Conservation (phyloP, 2,888 invertebrate species). For the Ichneumoninae sp. region DNA sequence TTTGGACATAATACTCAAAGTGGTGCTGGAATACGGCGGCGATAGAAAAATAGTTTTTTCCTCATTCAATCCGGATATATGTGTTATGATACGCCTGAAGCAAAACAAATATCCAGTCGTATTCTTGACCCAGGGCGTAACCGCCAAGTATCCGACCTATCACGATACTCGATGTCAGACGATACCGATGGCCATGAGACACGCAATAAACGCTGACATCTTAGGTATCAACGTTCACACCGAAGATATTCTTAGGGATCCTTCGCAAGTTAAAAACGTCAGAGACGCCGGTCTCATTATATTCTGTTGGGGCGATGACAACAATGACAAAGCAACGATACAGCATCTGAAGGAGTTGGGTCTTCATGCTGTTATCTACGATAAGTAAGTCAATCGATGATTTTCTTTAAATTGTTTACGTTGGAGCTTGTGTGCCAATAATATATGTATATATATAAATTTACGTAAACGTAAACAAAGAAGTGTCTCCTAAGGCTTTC, state of each 20-base stretch:
- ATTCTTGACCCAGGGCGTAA: conserved; percentile 94
- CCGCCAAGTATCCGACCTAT: conserved; percentile 91
- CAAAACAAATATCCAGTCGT: conserved; percentile 99
- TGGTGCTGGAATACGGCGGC: conserved; percentile 92
- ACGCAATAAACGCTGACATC: conserved; percentile 92
- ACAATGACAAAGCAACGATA: conserved; percentile 94
- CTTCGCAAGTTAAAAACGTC: conserved; percentile 91
- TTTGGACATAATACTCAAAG: conserved; percentile 94
- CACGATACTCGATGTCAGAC: conserved; percentile 93
- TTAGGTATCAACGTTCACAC: conserved; percentile 97
- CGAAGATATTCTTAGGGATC: conserved; percentile 94
- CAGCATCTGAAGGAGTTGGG: conserved; percentile 94
- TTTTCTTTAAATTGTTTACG: background rate
- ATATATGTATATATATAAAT: too few relatives aligned
- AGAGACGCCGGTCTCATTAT: conserved; percentile 93
- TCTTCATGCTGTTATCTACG: conserved; percentile 98
- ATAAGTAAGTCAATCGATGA: conserved; percentile 87
- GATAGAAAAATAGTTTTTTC: conserved; percentile 95
- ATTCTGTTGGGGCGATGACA: conserved; percentile 99
- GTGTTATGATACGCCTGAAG: conserved; percentile 96
- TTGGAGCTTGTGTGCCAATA: too few relatives aligned
- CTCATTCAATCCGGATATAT: conserved; percentile 98
- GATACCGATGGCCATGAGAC: conserved; percentile 92
- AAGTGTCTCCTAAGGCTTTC: too few relatives aligned
- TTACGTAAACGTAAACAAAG: too few relatives aligned